Percentiles rank a stretch among this genome's conserved stretches.
phyloP scores from a whole-genome alignment of 2,888 invertebrate genomes.

The Microdon myrmicae region DNA sequence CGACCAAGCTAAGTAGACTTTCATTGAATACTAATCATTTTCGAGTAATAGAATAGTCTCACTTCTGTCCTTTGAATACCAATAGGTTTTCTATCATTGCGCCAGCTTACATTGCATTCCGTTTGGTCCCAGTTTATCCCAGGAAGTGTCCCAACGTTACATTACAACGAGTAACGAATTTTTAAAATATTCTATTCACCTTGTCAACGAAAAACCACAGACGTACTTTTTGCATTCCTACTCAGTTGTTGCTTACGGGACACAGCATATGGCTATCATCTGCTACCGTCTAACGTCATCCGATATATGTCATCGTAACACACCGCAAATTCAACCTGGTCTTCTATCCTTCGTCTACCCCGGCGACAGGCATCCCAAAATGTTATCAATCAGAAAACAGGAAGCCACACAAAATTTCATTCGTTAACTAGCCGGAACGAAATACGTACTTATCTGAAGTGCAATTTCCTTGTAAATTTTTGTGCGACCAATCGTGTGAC shows the following conservation, averaged over 20 bases:
- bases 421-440: constrained; percentile 55
- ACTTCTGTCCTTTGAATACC: constrained; percentile 17
- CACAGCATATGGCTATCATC: not conserved
- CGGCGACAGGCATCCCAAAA: constrained; percentile 30
- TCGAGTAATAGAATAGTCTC: constrained; percentile 17
- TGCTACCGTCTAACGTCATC: constrained; percentile 11
- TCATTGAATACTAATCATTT: constrained; percentile 22
- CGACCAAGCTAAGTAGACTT: constrained; percentile 16
- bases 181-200: constrained; percentile 44
- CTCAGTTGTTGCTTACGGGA: constrained; percentile 26
- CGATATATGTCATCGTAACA: constrained; percentile 31
- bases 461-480: constrained; percentile 54
- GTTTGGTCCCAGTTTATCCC: constrained; percentile 1
- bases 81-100: constrained; percentile 13
- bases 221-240: not conserved
- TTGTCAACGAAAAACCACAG: constrained; percentile 1
- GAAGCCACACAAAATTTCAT: constrained; percentile 55
- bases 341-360: not conserved
- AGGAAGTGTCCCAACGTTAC: constrained; percentile 11
- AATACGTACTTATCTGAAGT: constrained; percentile 54
- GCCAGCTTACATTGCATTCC: constrained; percentile 6
- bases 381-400: constrained; percentile 56
- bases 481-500: constrained; percentile 49
- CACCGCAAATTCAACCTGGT: constrained; percentile 2
- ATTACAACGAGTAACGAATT: constrained; percentile 27